These are phyloP conservation scores for Hypotaenidia okinawae DNA, from an alignment of 2,797 vertebrate genomes.

Conservation along the genomic window DNA sequence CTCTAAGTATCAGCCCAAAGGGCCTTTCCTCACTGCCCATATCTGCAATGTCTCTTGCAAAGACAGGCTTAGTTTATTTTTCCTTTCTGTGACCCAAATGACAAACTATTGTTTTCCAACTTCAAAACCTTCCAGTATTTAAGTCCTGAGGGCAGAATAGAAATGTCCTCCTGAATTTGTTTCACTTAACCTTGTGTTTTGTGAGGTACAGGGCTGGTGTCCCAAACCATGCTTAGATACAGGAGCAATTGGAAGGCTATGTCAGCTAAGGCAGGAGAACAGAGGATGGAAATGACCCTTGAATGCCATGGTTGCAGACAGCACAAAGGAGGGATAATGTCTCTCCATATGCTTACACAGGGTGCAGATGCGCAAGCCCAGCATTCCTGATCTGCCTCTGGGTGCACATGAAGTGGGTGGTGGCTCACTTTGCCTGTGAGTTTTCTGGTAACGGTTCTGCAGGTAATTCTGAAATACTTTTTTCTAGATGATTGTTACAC, in stretches of 20 bases:
- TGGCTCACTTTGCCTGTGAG: neutral
- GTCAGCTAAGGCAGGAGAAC: neutral
- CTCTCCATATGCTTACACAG: neutral
- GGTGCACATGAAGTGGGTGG: neutral
- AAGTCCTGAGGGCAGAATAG: neutral
- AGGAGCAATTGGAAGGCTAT: neutral
- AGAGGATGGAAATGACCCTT: neutral
- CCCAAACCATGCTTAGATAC: neutral
- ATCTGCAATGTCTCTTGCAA: neutral
- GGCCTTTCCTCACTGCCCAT: neutral
- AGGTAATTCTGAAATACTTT: neutral
- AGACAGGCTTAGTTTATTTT: slow-evolving; percentile 21
- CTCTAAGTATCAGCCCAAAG: slow-evolving; percentile 44
- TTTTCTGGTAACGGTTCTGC: neutral
- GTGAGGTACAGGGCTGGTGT: neutral
- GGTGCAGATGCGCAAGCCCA: neutral
- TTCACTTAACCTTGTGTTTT: slow-evolving; percentile 31
- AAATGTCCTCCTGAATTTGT: neutral
- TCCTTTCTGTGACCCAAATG: neutral
- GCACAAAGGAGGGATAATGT: neutral
- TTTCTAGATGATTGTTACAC: neutral
- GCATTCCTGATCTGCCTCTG: neutral
- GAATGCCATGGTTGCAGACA: neutral
- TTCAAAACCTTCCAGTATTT: neutral
- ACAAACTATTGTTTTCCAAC: neutral